Conservation (phyloP, 2,113 vertebrate genomes). For the Seriola rivoliana region DNA sequence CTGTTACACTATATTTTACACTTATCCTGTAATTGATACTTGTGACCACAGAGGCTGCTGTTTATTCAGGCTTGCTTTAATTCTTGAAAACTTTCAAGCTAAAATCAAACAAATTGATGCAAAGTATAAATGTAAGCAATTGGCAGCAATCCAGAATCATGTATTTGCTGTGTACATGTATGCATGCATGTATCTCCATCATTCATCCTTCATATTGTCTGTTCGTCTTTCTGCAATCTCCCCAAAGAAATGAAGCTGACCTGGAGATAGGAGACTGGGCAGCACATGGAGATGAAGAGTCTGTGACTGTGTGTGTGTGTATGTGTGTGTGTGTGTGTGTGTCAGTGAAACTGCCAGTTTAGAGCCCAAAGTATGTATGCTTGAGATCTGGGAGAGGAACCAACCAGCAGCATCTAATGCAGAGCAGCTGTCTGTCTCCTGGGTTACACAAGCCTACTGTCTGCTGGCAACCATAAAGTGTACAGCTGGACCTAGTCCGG, state of each 20-base stretch:
- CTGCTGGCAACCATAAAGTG: constrained; percentile 71
- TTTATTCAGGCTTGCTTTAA: neutral
- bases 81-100: neutral
- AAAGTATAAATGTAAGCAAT: neutral
- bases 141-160: neutral
- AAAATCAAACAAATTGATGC: neutral
- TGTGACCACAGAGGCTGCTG: constrained; percentile 2
- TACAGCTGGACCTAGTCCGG: constrained; percentile 63
- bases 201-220: constrained; percentile 5
- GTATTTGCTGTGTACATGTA: neutral
- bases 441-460: constrained; percentile 76
- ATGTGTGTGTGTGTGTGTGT: constrained; percentile 14
- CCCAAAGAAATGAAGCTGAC: constrained; percentile 44
- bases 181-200: constrained; percentile 11
- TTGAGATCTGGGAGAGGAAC: constrained; percentile 62
- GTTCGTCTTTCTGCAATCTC: constrained; percentile 15
- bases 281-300: constrained; percentile 41
- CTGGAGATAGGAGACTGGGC: constrained; percentile 17
- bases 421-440: constrained; percentile 82
- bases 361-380: constrained; percentile 35
- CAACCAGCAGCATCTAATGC: constrained; percentile 73
- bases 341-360: constrained; percentile 28
- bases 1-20: neutral
- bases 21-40: neutral
- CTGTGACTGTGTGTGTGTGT: constrained; percentile 12